A percentile compares a stretch with the other conserved stretches of the same genome.
phyloP scores from a whole-genome alignment of 2,888 invertebrate species.

The Synanthedon formicaeformis region DNA sequence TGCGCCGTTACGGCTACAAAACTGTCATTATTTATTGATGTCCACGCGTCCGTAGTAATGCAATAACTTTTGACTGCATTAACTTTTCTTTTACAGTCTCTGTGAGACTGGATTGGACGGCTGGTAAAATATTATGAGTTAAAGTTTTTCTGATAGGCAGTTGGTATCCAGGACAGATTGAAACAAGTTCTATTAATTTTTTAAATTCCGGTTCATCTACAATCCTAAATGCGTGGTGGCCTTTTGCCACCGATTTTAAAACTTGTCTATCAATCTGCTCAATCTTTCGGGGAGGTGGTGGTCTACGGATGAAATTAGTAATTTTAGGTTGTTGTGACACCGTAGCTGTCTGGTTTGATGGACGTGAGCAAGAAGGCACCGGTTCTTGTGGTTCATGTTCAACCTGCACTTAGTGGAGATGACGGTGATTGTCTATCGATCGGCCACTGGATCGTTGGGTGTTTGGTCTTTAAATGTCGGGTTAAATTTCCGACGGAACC shows the following conservation, averaged over 20 bases:
- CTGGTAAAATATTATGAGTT: no score
- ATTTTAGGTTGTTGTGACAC: not conserved
- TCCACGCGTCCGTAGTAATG: conserved; percentile 10
- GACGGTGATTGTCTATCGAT: not conserved
- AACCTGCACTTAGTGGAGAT: not conserved
- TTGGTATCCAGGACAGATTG: not conserved
- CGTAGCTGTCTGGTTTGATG: not conserved
- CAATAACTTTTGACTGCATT: conserved; percentile 5
- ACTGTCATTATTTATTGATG: conserved; percentile 6
- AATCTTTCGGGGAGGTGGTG: not conserved
- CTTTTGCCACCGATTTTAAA: not conserved
- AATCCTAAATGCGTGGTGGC: not conserved
- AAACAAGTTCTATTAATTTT: not conserved
- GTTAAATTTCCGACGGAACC: not conserved
- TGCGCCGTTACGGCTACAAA: conserved; percentile 9
- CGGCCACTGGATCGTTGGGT: not conserved
- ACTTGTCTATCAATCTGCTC: not conserved
- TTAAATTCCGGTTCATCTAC: not conserved
- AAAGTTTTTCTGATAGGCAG: not conserved
- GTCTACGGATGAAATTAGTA: not conserved
- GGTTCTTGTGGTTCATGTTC: not conserved
- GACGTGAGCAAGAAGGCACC: not conserved
- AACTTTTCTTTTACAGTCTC: conserved; percentile 2
- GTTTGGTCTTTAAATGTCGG: not conserved
- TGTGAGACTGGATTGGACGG: not conserved